Percentiles rank a stretch among this genome's conserved stretches.
These are phyloP conservation scores for Oxyruncus cristatus DNA, from an alignment of 2,113 vertebrate species.

Conservation along the genomic window DNA sequence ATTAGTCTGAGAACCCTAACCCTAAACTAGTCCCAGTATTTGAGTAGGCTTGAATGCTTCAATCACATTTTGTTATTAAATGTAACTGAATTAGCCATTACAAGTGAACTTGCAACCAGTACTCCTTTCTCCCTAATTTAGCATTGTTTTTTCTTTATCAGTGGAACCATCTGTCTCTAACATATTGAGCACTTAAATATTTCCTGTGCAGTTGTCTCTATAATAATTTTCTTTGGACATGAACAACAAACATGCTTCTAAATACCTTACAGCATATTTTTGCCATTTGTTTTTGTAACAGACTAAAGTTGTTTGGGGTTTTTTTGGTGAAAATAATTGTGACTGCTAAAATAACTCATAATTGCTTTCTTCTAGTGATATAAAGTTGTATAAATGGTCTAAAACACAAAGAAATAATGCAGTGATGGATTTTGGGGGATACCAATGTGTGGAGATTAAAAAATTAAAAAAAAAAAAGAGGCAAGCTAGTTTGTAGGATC, in stretches of 20 bases:
- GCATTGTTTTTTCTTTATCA: background rate
- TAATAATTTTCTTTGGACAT: background rate
- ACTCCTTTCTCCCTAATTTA: background rate
- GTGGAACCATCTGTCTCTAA: background rate
- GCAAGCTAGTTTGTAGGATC: background rate
- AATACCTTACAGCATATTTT: background rate
- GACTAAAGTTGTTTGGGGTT: background rate
- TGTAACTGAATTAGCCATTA: background rate
- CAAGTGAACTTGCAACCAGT: background rate
- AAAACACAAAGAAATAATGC: background rate
- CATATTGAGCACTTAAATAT: background rate
- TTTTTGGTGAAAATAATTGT: background rate
- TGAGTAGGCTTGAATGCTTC: background rate
- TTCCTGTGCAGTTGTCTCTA: background rate
- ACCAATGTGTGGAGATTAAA: background rate
- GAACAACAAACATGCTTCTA: background rate
- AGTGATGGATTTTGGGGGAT: background rate
- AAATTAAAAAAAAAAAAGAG: background rate
- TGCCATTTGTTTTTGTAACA: background rate
- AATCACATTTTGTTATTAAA: background rate
- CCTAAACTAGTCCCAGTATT: background rate
- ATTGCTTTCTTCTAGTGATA: background rate
- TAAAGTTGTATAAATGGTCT: background rate
- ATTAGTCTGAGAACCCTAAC: background rate
- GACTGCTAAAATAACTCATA: background rate